Conservation (phyloP, 2,797 vertebrate genomes). For the Darevskia mixta region DNA sequence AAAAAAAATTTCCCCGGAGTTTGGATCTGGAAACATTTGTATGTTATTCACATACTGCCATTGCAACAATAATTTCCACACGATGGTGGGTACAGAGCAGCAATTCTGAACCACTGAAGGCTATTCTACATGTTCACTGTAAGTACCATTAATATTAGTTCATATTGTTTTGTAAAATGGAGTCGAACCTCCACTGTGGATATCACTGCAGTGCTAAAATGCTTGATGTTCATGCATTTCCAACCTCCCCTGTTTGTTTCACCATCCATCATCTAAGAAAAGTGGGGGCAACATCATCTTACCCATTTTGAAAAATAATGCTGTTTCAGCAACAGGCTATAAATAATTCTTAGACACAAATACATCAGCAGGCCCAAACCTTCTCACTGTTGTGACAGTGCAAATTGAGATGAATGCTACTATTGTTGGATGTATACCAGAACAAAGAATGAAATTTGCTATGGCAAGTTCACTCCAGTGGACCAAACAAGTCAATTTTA, state of each 20-base stretch:
- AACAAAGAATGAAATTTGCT: constrained; percentile 36
- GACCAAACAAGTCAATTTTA: constrained; percentile 17
- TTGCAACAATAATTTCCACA: constrained; percentile 9
- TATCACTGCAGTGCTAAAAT: constrained; percentile 10
- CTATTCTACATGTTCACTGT: neutral
- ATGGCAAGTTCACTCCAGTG: neutral
- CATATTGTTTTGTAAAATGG: neutral
- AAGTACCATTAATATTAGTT: neutral
- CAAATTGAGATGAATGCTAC: constrained; percentile 44
- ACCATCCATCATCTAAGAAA: constrained; percentile 28
- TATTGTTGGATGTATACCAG: neutral
- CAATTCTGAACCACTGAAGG: neutral
- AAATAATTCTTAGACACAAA: constrained; percentile 20
- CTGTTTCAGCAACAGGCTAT: neutral
- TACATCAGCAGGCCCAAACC: neutral
- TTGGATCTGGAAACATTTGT: neutral
- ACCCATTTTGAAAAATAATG: constrained; percentile 19
- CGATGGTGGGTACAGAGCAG: neutral
- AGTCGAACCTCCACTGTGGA: neutral
- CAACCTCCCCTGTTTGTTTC: constrained; percentile 1
- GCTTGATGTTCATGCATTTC: constrained; percentile 7
- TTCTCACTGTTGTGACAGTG: constrained; percentile 23
- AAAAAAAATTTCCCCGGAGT: neutral
- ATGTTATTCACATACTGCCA: neutral
- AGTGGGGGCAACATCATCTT: constrained; percentile 9